phyloP scores from a whole-genome alignment of 2,888 invertebrate species.

The Monochamus alternatus region DNA sequence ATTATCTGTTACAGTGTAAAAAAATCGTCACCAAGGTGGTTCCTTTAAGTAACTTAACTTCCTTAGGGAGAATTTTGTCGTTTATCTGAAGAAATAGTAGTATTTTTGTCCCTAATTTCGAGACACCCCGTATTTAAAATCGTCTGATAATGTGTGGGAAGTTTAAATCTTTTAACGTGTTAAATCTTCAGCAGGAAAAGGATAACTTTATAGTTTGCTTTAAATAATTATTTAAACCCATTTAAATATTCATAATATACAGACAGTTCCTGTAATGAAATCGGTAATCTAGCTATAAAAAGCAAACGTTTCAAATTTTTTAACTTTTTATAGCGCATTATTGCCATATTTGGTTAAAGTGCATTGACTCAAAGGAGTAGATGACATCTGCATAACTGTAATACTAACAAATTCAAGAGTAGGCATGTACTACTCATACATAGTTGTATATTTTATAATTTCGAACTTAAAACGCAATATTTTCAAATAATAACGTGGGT shows the following conservation, averaged over 20 bases:
- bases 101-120: too few species aligned
- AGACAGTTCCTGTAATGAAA: not conserved
- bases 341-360: constrained; percentile 30
- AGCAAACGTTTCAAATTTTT: constrained; percentile 20
- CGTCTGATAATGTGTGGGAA: too few species aligned
- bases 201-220: too few species aligned
- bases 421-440: constrained; percentile 25
- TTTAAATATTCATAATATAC: not conserved
- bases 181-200: too few species aligned
- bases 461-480: not conserved
- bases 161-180: too few species aligned
- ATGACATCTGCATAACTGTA: constrained; percentile 30
- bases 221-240: too few species aligned
- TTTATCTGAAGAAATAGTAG: too few species aligned
- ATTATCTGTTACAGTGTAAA: too few species aligned
- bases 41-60: too few species aligned
- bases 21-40: too few species aligned
- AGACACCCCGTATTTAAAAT: too few species aligned
- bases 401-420: constrained; percentile 2
- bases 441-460: constrained; percentile 11
- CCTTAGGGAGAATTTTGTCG: too few species aligned
- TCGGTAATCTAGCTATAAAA: constrained; percentile 9
- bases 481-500: not conserved
- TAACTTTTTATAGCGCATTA: constrained; percentile 17
- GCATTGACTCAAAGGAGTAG: constrained; percentile 27